Evolutionary conservation across 2,888 invertebrate genomes (phyloP), one percentile per base, ranked within the genome.

Genomic region (Agriopis marginaria): DNA sequence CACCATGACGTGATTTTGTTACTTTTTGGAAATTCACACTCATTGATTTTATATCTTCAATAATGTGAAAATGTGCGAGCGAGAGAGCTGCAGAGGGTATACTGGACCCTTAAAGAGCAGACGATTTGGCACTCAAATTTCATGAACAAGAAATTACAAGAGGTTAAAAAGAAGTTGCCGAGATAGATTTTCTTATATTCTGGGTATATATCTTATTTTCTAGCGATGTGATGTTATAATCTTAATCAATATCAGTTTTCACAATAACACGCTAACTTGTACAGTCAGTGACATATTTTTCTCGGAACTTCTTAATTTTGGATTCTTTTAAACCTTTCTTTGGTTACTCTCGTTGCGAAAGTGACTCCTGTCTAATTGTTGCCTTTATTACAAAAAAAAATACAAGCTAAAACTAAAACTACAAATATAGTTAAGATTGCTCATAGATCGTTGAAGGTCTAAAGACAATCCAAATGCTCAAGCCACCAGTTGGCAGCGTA

Each of bases 171-270:
- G 8, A 49, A 49, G 12, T 45, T 32, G 10, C 5, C 10, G 5
- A 45, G 11, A 12, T 32, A 32, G 32, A 14, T 47, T n/a, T n/a
- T 47, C n/a, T 12, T 3, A 45, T 11, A 45, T 1, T 49, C n/a
- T 14, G 49, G 3, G 12, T 8, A 14, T 17, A 3, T 3, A 9
- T 9, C 6, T 32, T 39, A 39, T 32, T 39, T 12, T 32, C 32
- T 32, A 53, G 39, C 42, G 49, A 42, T 63, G 32, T 32, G 55
- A 63, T 63, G 63, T 56, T 63, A 56, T 39, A 55, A 56, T 56
- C 49, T 11, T 40, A 39, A 39, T 63, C 7, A 47, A 11, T 12
- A 53, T 7, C 12, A 49, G 11, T 56, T 63, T 17, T 56, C 42
- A 39, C 56, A 50, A 50, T 6, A 58, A 50, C 50, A 58, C 42